phyloP scores from a whole-genome alignment of 2,113 vertebrate species.

The Tragelaphus scriptus region DNA sequence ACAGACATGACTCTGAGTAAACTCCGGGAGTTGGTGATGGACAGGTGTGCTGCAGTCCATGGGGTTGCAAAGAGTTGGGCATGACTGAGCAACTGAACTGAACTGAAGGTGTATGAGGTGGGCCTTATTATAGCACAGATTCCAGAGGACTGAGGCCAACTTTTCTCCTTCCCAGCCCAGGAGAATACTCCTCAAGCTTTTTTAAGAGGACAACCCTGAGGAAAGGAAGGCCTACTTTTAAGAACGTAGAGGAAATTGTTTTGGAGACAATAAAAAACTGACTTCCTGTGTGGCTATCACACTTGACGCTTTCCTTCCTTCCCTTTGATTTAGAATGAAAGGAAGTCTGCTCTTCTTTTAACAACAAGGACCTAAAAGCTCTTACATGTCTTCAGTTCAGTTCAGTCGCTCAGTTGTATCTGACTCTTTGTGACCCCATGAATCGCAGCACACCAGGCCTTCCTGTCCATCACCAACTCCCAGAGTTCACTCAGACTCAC shows the following conservation, averaged over 20 bases:
- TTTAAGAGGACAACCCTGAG: background rate
- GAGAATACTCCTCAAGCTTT: background rate
- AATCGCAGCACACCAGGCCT: too few species aligned
- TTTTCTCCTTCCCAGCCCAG: background rate
- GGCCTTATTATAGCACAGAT: background rate
- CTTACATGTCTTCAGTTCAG: background rate
- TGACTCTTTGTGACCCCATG: too few species aligned
- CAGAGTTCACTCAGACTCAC: too few species aligned
- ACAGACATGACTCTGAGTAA: background rate
- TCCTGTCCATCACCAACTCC: too few species aligned
- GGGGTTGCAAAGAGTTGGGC: background rate
- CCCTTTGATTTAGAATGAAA: background rate
- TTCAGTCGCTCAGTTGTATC: too few species aligned
- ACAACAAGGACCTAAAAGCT: background rate
- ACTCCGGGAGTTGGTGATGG: background rate
- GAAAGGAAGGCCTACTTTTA: background rate
- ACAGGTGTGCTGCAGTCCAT: background rate
- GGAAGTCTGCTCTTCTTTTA: background rate
- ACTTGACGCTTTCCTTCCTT: background rate
- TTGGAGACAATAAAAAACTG: background rate
- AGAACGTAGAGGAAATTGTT: background rate
- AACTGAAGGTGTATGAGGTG: background rate
- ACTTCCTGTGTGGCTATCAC: background rate
- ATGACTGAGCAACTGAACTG: background rate
- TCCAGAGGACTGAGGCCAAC: background rate